Evolutionary conservation across 2,888 invertebrate genomes (phyloP), one percentile per base, ranked within the genome.

Genomic region (Tipula confusa): DNA sequence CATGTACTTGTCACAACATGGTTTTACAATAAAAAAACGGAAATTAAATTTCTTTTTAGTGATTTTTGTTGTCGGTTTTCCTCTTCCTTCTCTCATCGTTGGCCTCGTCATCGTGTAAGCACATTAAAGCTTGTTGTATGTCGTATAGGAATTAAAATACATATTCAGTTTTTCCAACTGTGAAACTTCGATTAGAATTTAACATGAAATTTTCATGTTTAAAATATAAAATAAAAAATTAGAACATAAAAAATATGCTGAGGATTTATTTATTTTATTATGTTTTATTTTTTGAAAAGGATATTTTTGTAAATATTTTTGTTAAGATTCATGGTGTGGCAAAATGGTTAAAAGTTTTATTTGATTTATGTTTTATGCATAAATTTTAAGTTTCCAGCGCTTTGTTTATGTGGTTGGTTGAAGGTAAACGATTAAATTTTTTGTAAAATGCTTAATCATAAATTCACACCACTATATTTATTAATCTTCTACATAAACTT

Each of bases 1-100:
- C 64, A 64, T 64, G 64, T 64, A 64, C 64, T 64, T 64, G 64
- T 64, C 64, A 64, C 64, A 64, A 64, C 64, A 64, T 64, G 64
- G 64, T 64, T 64, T n/a, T n/a, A n/a, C n/a, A n/a, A n/a, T n/a
- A n/a, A 64, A 64, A 64, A 24, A 64, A 64, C 18, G 18, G 18
- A 64, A 24, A 64, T 64, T 64, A 64, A 64, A 64, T 64, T 64
- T 64, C 64, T 64, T 64, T 64, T 64, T 64, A 64, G 24, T 64
- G 64, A 64, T 64, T 64, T 64, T 24, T 64, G 64, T 64, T 64
- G 64, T 64, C 24, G 64, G 64, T 64, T 64, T 64, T 64, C n/a
- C 43, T 24, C 64, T 24, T 64, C 64, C 43, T n/a, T 43, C n/a
- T 43, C n/a, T 31, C 36, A 11, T 43, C 24, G n/a, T n/a, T n/a